These are phyloP conservation scores for Thaleichthys pacificus DNA, from an alignment of 2,797 vertebrate species.

Conservation along the genomic window DNA sequence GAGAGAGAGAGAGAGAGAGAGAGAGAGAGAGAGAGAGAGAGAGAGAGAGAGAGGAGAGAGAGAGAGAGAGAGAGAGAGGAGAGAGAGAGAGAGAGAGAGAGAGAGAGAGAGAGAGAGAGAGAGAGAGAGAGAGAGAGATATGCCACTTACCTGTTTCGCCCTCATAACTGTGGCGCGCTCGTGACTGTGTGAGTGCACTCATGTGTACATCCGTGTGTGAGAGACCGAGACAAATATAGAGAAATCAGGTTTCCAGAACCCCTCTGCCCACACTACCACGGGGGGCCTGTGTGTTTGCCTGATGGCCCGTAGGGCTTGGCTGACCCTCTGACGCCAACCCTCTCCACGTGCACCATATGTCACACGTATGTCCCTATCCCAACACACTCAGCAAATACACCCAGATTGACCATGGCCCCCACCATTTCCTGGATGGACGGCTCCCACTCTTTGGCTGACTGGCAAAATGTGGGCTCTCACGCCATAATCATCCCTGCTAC, in stretches of 20 bases:
- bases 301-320: neutral
- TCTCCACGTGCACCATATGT: constrained; percentile 7
- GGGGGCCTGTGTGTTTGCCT: neutral
- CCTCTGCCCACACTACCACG: neutral
- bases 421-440: neutral
- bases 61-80: neutral
- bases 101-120: neutral
- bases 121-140: neutral
- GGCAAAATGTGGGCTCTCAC: too few species aligned
- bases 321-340: neutral
- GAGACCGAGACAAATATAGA: neutral
- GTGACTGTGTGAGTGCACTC: neutral
- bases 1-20: neutral
- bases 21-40: neutral
- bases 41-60: neutral
- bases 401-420: neutral
- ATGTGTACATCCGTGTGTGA: neutral
- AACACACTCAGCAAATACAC: neutral
- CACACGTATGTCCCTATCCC: neutral
- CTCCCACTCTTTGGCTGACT: too few species aligned
- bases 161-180: neutral
- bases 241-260: too few species aligned
- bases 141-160: too few species aligned
- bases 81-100: too few species aligned
- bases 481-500: too few species aligned